These are phyloP conservation scores for Hiodon alosoides DNA, from an alignment of 2,113 vertebrate genomes.

Conservation along the genomic window DNA sequence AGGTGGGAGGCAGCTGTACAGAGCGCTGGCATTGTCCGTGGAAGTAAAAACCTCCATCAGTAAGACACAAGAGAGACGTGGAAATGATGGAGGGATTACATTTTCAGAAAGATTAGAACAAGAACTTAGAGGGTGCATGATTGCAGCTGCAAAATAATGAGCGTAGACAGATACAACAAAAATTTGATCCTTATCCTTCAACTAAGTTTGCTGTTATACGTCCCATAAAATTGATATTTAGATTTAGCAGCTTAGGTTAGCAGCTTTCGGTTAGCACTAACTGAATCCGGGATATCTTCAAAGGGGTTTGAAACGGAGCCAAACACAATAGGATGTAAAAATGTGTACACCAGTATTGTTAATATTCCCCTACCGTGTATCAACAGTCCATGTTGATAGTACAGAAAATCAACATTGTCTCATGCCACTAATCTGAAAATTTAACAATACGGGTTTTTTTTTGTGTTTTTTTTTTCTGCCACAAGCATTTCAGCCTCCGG, in stretches of 20 bases:
- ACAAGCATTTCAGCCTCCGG: not conserved
- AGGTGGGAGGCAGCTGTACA: too few species aligned
- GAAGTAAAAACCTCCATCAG: too few species aligned
- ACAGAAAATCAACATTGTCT: not conserved
- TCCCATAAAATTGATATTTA: too few species aligned
- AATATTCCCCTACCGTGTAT: not conserved
- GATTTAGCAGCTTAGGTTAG: not conserved
- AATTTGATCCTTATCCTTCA: too few species aligned
- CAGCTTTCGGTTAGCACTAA: not conserved
- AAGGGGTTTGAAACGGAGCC: not conserved
- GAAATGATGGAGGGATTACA: too few species aligned
- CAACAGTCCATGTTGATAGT: not conserved
- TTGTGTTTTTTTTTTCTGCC: not conserved
- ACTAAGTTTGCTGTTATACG: too few species aligned
- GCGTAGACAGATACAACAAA: too few species aligned
- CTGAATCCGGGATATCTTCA: not conserved
- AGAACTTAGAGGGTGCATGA: too few species aligned
- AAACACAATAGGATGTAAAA: not conserved
- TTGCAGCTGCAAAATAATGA: too few species aligned
- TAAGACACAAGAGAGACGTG: too few species aligned
- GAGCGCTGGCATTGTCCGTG: too few species aligned
- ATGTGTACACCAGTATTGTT: not conserved
- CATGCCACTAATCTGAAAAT: not conserved
- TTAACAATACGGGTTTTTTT: not conserved
- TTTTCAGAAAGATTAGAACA: too few species aligned